Evolutionary conservation across 2,797 vertebrate genomes (phyloP).

Genomic region (Brachyalestes nurse): DNA sequence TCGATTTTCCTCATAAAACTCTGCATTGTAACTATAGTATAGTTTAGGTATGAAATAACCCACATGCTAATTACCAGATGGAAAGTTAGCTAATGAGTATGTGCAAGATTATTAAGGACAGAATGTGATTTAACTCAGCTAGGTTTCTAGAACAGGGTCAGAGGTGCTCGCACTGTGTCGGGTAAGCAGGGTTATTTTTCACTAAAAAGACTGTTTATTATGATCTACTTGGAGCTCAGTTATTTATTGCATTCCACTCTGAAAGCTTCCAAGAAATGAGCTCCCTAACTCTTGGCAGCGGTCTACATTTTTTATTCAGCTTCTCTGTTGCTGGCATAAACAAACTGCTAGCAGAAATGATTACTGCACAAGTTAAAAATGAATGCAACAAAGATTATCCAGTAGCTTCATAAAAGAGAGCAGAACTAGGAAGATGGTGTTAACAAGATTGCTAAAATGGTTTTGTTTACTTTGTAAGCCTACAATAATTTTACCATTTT

Average conservation of each 20-base stretch:
- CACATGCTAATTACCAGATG: constrained; percentile 22
- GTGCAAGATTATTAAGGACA: not conserved
- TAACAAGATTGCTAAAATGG: not conserved
- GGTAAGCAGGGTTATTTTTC: constrained; percentile 28
- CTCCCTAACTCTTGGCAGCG: constrained; percentile 14
- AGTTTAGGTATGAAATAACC: not conserved
- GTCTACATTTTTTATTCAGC: constrained; percentile 19
- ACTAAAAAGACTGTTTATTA: constrained; percentile 42
- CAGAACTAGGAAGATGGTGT: not conserved
- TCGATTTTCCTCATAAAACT: not conserved
- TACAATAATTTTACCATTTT: not conserved
- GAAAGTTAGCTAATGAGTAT: not conserved
- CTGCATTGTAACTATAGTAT: constrained; percentile 3
- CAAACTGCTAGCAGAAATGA: constrained; percentile 11
- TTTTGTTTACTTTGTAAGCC: not conserved
- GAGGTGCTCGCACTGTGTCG: not conserved
- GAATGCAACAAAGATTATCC: constrained; percentile 7
- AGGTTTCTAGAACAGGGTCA: constrained; percentile 9
- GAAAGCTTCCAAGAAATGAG: constrained; percentile 27
- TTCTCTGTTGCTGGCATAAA: constrained; percentile 13
- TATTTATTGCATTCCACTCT: constrained; percentile 28
- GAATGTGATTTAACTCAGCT: not conserved
- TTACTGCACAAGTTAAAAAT: constrained; percentile 18
- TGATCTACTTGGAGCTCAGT: constrained; percentile 15
- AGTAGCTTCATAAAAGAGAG: not conserved